A percentile compares a stretch with the other conserved stretches of the same genome.
Evolutionary conservation across 1,140 invertebrate genomes (phyloP).

Genomic region (Solenopsis invicta): DNA sequence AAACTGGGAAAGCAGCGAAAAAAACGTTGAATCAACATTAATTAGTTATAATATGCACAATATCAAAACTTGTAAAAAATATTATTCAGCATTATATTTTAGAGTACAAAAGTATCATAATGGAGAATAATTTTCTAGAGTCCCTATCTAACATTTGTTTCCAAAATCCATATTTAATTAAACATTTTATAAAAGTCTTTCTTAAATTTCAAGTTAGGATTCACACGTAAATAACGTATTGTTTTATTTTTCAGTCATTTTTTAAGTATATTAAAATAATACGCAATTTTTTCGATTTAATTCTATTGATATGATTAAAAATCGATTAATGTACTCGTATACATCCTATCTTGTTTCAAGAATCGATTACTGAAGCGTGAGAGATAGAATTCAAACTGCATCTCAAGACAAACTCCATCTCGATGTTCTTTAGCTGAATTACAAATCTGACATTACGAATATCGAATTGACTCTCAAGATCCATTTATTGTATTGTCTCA

Average conservation of each 20-base stretch:
- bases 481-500: constrained; percentile 7
- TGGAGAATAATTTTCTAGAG: too few relatives aligned
- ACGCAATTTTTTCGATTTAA: not conserved
- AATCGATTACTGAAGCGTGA: constrained; percentile 8
- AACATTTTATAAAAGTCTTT: not conserved
- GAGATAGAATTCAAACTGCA: not conserved
- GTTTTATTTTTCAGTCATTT: not conserved
- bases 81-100: not conserved
- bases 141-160: not conserved
- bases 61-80: not conserved
- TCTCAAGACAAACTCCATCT: not conserved
- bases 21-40: too few relatives aligned
- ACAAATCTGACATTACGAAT: constrained; percentile 26
- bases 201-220: not conserved
- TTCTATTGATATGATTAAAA: constrained; percentile 3
- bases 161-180: not conserved
- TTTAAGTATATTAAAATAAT: not conserved
- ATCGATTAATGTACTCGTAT: constrained; percentile 5
- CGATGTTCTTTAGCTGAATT: constrained; percentile 3
- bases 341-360: not conserved
- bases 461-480: constrained; percentile 11
- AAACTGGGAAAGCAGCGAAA: too few relatives aligned
- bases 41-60: too few relatives aligned
- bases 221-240: not conserved
- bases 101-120: not conserved